A percentile compares a stretch with the other conserved stretches of the same genome.
Evolutionary conservation across 1,140 invertebrate genomes (phyloP).

Genomic region (Dreissena rostriformis): DNA sequence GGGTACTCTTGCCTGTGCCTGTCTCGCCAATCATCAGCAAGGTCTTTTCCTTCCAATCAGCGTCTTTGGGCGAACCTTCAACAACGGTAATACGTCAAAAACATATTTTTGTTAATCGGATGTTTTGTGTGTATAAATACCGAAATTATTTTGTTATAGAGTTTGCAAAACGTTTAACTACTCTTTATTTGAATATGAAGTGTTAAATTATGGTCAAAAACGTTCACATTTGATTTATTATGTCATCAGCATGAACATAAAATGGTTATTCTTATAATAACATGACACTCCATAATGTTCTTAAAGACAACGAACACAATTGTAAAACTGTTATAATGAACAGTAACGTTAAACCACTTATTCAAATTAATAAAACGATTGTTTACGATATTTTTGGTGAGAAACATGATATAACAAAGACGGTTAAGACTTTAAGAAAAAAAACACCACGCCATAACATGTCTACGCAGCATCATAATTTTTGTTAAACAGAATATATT

Average conservation of each 20-base stretch:
- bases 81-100: neutral
- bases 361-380: no score
- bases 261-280: no score
- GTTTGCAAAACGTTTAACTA: neutral
- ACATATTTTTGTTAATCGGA: neutral
- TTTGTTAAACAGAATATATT: neutral
- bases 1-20: conserved; percentile 45
- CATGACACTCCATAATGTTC: no score
- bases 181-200: neutral
- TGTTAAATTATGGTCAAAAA: neutral
- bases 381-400: no score
- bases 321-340: no score
- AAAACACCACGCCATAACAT: neutral
- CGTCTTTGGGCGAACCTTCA: neutral
- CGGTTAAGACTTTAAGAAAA: neutral
- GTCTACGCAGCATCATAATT: neutral
- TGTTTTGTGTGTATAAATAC: no score
- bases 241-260: no score
- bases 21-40: conserved; percentile 49
- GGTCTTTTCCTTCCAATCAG: conserved; percentile 25
- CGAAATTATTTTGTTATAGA: neutral
- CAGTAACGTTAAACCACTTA: no score
- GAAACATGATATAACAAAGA: neutral
- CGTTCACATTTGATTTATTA: neutral
- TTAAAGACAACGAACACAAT: no score